A percentile compares a stretch with the other conserved stretches of the same genome.
Evolutionary conservation across 1,140 invertebrate genomes (phyloP).

Genomic region (Teleopsis dalmanni): DNA sequence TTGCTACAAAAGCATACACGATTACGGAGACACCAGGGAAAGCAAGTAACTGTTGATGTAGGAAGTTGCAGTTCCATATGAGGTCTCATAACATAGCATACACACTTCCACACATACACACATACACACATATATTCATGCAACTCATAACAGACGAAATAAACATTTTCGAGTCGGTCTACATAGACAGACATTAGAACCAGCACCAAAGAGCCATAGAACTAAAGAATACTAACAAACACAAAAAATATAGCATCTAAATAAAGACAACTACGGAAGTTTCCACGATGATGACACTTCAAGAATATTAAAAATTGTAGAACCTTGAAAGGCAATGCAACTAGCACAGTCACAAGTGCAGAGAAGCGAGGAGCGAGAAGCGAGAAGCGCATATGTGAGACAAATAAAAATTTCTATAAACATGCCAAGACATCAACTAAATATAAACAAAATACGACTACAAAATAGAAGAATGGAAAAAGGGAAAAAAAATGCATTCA

Average conservation of each 20-base stretch:
- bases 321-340: background rate
- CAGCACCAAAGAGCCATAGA: no score
- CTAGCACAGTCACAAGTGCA: background rate
- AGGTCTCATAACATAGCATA: background rate
- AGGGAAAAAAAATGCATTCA: slow-evolving; percentile 1
- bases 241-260: no score
- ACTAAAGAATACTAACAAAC: no score
- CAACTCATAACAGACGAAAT: no score
- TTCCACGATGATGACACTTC: slow-evolving; percentile 2
- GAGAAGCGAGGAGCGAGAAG: background rate
- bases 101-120: background rate
- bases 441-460: background rate
- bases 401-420: background rate
- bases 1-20: no score
- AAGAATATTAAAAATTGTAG: slow-evolving; percentile 10
- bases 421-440: background rate
- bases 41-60: no score
- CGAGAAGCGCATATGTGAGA: background rate
- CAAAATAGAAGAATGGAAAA: background rate
- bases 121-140: no score
- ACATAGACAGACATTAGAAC: no score
- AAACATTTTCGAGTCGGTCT: no score
- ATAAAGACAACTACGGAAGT: slow-evolving; percentile 9
- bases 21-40: no score
- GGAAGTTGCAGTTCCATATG: background rate